Evolutionary conservation across 2,888 invertebrate species (phyloP), one percentile per base, ranked within the genome.

Genomic region (Bibio marci): DNA sequence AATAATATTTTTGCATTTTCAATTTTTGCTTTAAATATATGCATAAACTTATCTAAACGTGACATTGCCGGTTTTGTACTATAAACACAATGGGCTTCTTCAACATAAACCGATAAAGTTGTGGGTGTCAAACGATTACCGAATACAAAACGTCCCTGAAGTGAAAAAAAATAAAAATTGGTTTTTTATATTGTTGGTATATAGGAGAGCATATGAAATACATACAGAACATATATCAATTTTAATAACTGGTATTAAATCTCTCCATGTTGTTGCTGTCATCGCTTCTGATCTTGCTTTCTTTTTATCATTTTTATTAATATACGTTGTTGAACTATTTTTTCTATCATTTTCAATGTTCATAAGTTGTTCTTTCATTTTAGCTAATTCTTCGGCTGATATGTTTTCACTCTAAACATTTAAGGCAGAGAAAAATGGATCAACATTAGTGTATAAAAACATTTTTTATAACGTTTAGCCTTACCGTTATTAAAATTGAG

Each of bases 21-120:
- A 6, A 88, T 85, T 61, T 87, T 86, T 43, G 85, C 87, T 62
- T 91, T 94, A 10, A 87, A 77, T 50, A 91, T 86, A 61, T 95
- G 94, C 90, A 94, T 94, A 48, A 94, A 83, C 57, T 85, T 76
- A 61, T 95, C 95, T 44, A 92, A 69, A 25, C 82, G 79, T 12
- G 92, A 92, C 3, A 90, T 88, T 0, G 94, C 88, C 5, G 91
- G 90, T 59, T 91, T 91, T 7, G 92, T 92, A 44, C 94, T 91
- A 58, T 94, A 95, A 25, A 87, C 80, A 57, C 92, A 77, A 57
- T 91, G 88, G 8, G 88, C 83, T 62, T 95, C 94, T 59, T 95
- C 95, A 37, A 92, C 80, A 41, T 80, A 86, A 50, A 90, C 76
- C 14, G 88, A 85, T 40, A 97, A 65, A 1, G 92, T 92, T 13